These are phyloP conservation scores for Brachionus rotundiformis DNA, from an alignment of 1,140 invertebrate genomes.

Conservation along the genomic window DNA sequence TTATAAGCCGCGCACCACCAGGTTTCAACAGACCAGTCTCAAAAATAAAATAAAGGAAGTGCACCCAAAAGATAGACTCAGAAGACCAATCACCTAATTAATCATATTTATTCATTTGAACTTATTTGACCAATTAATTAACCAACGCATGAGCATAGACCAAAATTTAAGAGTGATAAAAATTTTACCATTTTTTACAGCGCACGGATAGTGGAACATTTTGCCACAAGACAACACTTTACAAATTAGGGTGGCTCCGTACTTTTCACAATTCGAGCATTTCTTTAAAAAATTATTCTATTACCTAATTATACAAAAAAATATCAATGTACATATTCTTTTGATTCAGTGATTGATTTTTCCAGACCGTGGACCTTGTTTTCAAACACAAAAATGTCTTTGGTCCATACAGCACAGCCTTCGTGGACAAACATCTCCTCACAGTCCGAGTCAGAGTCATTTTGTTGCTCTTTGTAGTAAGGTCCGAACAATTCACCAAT, in stretches of 20 bases:
- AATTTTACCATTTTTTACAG: conserved; percentile 26
- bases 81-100: too few relatives aligned
- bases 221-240: conserved; percentile 7
- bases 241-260: conserved; percentile 8
- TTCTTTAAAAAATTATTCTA: background rate
- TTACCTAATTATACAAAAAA: background rate
- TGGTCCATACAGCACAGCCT: background rate
- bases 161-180: background rate
- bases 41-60: too few relatives aligned
- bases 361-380: background rate
- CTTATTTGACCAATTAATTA: too few relatives aligned
- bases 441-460: background rate
- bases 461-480: background rate
- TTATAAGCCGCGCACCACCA: too few relatives aligned
- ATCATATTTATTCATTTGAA: too few relatives aligned
- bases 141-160: too few relatives aligned
- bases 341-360: background rate
- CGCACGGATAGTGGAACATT: conserved; percentile 33
- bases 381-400: background rate
- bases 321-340: background rate
- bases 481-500: conserved; percentile 29
- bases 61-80: too few relatives aligned
- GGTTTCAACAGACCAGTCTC: too few relatives aligned
- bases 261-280: conserved; percentile 2
- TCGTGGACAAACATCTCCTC: background rate